A percentile compares a stretch with the other conserved stretches of the same genome.
Evolutionary conservation across 2,797 vertebrate genomes (phyloP).

Genomic region (Kryptopterus vitreolus): DNA sequence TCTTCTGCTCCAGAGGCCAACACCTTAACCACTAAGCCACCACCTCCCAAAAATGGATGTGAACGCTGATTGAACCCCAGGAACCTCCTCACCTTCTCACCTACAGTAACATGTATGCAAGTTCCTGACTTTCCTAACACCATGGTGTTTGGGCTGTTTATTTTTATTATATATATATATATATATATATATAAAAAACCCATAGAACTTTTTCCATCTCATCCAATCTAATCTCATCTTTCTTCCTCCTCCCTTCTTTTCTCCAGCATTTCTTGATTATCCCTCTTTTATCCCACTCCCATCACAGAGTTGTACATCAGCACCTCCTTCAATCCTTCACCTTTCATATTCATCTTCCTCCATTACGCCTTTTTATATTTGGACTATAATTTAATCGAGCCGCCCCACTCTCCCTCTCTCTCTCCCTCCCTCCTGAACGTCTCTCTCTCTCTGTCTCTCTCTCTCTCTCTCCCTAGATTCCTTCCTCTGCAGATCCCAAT

Average conservation of each 20-base stretch:
- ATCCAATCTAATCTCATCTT: neutral
- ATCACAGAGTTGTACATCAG: neutral
- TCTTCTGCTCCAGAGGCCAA: too few species aligned
- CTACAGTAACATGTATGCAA: too few species aligned
- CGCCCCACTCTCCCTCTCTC: neutral
- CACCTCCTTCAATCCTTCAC: slow-evolving; percentile 8
- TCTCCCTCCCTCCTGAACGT: neutral
- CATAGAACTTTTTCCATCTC: neutral
- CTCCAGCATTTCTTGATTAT: neutral
- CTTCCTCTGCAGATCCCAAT: neutral
- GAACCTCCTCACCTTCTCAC: too few species aligned
- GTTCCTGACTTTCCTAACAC: too few species aligned
- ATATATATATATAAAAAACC: too few species aligned
- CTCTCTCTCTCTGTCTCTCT: neutral
- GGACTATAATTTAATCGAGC: slow-evolving; percentile 15
- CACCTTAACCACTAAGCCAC: too few species aligned
- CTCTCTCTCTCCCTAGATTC: neutral
- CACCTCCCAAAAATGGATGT: too few species aligned
- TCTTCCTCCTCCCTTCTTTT: neutral
- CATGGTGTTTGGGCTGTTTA: too few species aligned
- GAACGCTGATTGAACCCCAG: too few species aligned
- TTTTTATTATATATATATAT: too few species aligned
- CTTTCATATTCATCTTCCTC: neutral
- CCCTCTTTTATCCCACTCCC: neutral
- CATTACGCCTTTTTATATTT: neutral